A percentile compares a stretch with the other conserved stretches of the same genome.
Conservation (phyloP, 2,797 vertebrate species). For the Morelia viridis region DNA sequence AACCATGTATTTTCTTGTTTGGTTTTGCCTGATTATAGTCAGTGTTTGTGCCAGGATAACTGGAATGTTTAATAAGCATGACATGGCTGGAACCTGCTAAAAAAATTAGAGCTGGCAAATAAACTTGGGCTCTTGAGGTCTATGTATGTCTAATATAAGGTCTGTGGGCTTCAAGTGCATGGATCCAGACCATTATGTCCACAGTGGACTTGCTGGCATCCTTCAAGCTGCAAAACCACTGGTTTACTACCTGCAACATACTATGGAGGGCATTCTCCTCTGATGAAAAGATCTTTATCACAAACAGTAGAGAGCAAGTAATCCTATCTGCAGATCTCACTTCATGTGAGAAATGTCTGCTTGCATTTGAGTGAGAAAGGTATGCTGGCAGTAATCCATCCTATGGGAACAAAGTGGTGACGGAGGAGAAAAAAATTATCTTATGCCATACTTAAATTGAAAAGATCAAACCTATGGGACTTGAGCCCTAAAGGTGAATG, state of each 20-base stretch:
- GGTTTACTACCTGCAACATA: fast-evolving
- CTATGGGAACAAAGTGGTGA: background rate
- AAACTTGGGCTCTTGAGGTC: background rate
- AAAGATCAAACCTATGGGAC: background rate
- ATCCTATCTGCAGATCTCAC: fast-evolving
- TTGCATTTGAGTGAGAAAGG: fast-evolving
- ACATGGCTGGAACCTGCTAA: background rate
- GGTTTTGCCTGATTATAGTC: background rate
- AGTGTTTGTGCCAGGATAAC: background rate
- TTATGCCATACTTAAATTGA: background rate
- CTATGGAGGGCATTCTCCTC: fast-evolving
- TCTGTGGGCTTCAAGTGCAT: fast-evolving
- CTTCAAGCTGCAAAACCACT: background rate
- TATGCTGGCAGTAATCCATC: background rate
- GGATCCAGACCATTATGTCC: background rate
- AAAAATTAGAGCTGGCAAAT: background rate
- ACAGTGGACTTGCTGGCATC: fast-evolving
- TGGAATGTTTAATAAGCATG: background rate
- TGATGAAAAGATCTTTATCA: background rate
- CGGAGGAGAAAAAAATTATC: background rate
- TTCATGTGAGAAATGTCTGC: background rate
- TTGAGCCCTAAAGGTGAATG: background rate
- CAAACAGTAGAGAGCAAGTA: background rate
- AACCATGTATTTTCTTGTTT: background rate
- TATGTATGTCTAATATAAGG: fast-evolving